These are phyloP conservation scores for Picus viridis DNA, from an alignment of 2,797 vertebrate species.

Conservation along the genomic window DNA sequence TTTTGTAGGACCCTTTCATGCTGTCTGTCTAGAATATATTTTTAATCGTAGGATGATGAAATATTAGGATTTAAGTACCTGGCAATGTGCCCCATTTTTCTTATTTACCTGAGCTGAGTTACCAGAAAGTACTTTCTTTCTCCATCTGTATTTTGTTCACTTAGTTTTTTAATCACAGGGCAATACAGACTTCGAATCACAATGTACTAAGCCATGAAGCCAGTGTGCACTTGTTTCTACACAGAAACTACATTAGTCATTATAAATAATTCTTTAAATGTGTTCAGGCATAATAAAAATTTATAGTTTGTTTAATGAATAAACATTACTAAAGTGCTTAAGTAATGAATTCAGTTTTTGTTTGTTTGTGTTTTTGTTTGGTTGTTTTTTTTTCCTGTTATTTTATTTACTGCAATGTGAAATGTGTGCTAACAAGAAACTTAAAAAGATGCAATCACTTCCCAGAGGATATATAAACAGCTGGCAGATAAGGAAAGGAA, in stretches of 20 bases:
- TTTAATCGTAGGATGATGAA: neutral
- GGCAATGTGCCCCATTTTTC: neutral
- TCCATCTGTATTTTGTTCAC: neutral
- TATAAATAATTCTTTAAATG: slow-evolving; percentile 18
- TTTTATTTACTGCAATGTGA: slow-evolving; percentile 15
- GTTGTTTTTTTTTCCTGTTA: neutral
- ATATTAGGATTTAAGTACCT: neutral
- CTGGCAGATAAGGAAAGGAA: slow-evolving; percentile 2
- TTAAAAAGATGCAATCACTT: slow-evolving; percentile 1
- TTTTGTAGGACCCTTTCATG: neutral
- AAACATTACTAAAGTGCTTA: neutral
- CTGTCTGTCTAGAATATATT: neutral
- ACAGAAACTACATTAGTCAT: neutral
- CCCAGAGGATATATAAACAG: neutral
- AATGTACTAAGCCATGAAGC: neutral
- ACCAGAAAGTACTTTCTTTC: neutral
- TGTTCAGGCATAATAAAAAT: slow-evolving; percentile 4
- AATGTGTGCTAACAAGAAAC: slow-evolving; percentile 1
- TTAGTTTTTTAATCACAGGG: neutral
- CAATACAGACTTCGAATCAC: neutral
- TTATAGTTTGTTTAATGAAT: slow-evolving; percentile 40
- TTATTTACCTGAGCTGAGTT: neutral
- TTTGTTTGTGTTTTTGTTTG: neutral
- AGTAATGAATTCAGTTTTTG: neutral
- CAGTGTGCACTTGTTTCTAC: neutral